These are phyloP conservation scores for Smittia sp. DNA, from an alignment of 2,888 invertebrate genomes.

Conservation along the genomic window DNA sequence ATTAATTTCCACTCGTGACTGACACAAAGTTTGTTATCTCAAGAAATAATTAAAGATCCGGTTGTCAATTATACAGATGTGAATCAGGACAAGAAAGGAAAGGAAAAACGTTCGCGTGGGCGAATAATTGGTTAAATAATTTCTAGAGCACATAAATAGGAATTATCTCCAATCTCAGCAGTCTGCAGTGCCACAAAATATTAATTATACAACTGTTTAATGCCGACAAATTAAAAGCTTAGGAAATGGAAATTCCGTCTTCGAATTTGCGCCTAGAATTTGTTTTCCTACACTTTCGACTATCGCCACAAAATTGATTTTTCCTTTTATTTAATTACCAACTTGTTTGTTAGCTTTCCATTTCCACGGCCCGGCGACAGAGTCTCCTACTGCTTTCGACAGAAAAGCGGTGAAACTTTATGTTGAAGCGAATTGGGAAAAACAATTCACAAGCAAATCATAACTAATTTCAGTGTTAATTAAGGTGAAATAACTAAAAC, in stretches of 20 bases:
- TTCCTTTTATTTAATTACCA: constrained; percentile 32
- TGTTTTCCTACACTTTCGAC: not conserved
- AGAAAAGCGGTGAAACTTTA: constrained; percentile 34
- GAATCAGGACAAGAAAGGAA: not conserved
- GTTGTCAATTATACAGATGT: constrained; percentile 32
- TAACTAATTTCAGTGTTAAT: constrained; percentile 38
- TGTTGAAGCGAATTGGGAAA: constrained; percentile 19
- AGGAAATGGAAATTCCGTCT: not conserved
- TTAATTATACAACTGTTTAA: not conserved
- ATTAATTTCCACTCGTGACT: constrained; percentile 33
- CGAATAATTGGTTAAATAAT: constrained; percentile 12
- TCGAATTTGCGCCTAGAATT: not conserved
- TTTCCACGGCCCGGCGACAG: constrained; percentile 1
- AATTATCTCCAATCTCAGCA: not conserved
- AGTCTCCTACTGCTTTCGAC: not conserved
- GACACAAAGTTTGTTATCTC: constrained; percentile 15
- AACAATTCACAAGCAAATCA: constrained; percentile 31
- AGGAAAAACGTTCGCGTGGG: constrained; percentile 6
- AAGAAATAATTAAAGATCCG: constrained; percentile 40
- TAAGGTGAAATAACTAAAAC: constrained; percentile 24
- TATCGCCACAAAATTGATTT: constrained; percentile 12
- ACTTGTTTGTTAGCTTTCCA: constrained; percentile 38
- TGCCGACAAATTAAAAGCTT: constrained; percentile 1
- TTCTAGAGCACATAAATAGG: constrained; percentile 10
- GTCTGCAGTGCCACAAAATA: not conserved